Evolutionary conservation across 2,797 vertebrate genomes (phyloP).

Genomic region (Sebastes kiyomatsui): DNA sequence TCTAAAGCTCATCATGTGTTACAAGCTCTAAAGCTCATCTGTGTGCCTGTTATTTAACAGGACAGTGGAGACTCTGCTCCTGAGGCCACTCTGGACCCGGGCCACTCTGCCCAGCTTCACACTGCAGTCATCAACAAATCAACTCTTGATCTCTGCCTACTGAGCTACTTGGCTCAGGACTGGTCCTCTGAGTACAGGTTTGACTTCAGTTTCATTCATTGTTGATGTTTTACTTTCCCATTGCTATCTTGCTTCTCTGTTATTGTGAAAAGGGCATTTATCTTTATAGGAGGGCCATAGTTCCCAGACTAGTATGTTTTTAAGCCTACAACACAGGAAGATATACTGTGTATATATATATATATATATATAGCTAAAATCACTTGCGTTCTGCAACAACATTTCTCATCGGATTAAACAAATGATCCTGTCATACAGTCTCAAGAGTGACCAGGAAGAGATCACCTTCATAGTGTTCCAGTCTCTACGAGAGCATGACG

Average conservation of each 20-base stretch:
- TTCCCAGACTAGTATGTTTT: not conserved
- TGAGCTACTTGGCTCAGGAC: conserved; percentile 90
- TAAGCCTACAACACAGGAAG: not conserved
- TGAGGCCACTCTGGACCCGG: conserved; percentile 82
- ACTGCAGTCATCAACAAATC: conserved; percentile 89
- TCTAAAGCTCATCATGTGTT: not conserved
- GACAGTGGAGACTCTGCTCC: conserved; percentile 73
- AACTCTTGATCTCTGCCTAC: conserved; percentile 85
- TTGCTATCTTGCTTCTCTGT: not conserved
- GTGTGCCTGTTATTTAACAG: conserved; percentile 70
- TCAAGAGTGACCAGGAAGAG: conserved; percentile 87
- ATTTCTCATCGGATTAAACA: not conserved
- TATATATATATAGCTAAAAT: not conserved
- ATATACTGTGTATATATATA: too few relatives aligned
- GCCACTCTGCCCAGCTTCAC: conserved; percentile 90
- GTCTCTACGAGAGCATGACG: conserved; percentile 84
- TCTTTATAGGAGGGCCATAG: not conserved
- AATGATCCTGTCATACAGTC: conserved; percentile 30
- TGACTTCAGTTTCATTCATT: not conserved
- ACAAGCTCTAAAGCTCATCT: not conserved
- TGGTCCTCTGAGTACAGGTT: conserved; percentile 89
- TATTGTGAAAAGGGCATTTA: not conserved
- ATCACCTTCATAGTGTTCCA: conserved; percentile 92
- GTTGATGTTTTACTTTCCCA: not conserved
- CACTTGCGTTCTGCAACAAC: not conserved